Base-by-base conservation (phyloP, 2,888 invertebrate species). In the Agriopis aurantiaria region DNA sequence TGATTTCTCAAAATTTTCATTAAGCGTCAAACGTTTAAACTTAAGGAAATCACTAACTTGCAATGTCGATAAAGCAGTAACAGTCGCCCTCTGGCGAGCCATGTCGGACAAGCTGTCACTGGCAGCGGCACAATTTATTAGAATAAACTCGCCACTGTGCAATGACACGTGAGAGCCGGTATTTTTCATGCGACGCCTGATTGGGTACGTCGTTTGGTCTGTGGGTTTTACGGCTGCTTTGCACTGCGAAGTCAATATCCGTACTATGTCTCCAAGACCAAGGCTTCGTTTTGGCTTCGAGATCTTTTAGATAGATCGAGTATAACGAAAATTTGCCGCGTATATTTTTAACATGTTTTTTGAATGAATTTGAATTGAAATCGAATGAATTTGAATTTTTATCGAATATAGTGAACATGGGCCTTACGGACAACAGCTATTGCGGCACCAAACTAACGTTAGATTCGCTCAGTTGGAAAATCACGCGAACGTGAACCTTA, bases 161-260 rank as follows among this genome's bases (percentile, higher is more conserved):
- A 77, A 75, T 74, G 77, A 73, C 49, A 65, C 77, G 77, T 49
- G 40, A 49, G 68, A 64, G 61, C 49, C 61, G 53, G 71, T 65
- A 75, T 77, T 75, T 74, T 73, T 75, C 77, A 73, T 74, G 75
- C 51, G 65, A 65, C 70, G 77, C 63, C 48, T 69, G 74, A 74
- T 74, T 75, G 74, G 74, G 33, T 10, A 33, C 58, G 68, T 57
- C 64, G 72, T 60, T 67, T 51, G 53, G 56, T 40, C 7, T 12
- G 48, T 23, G 40, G 5, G 33, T 11, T 14, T 63, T 53, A 53
- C 62, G 62, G 49, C 45, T 57, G 45, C 58, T 33, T 58, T 58
- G 58, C 58, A 58, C 57, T 17, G 17, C 10, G 14, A 48, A 14
- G 41, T 9, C 40, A 14, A 43, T 8, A 8, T 40, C 33, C 8